phyloP scores from a whole-genome alignment of 30 jellyfish, hydroid and myxozoan species.

The Clytia hemisphaerica region DNA sequence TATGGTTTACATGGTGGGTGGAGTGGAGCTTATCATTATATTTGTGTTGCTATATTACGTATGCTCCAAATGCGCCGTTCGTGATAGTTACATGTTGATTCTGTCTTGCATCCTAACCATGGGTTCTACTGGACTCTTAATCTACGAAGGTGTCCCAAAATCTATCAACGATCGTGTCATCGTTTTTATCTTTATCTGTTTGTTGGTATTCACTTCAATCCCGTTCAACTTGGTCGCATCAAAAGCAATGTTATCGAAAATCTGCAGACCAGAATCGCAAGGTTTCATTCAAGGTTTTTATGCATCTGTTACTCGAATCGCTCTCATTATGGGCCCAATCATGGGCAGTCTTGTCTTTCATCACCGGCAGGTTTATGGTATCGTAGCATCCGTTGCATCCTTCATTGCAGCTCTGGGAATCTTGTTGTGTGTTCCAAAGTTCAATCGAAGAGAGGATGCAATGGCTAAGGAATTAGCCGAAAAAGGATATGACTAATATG shows the following conservation, averaged over 20 bases:
- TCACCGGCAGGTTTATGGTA: constrained; percentile 23
- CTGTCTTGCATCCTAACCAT: constrained; percentile 59
- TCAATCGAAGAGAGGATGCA: background rate
- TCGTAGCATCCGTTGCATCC: constrained; percentile 19
- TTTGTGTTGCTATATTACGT: constrained; percentile 50
- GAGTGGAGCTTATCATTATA: constrained; percentile 47
- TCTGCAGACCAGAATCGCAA: constrained; percentile 24
- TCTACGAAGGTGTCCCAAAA: too few species aligned
- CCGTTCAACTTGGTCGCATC: constrained; percentile 42
- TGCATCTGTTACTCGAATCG: constrained; percentile 28
- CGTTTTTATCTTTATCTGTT: constrained; percentile 10
- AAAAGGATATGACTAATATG: too few species aligned
- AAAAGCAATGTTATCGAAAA: constrained; percentile 17
- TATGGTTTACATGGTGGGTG: constrained; percentile 61
- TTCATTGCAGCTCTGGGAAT: background rate
- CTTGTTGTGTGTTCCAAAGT: background rate
- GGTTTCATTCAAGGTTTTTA: constrained; percentile 41
- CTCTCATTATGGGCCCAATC: constrained; percentile 44
- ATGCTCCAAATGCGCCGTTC: constrained; percentile 31
- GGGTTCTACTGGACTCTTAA: too few species aligned
- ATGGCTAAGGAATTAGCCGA: too few species aligned
- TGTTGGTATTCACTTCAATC: constrained; percentile 16
- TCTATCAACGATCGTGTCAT: too few species aligned
- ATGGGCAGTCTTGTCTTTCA: constrained; percentile 32
- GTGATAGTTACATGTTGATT: constrained; percentile 41